Evolutionary conservation across 2,888 invertebrate species (phyloP).

Genomic region (Campoplex nolae): DNA sequence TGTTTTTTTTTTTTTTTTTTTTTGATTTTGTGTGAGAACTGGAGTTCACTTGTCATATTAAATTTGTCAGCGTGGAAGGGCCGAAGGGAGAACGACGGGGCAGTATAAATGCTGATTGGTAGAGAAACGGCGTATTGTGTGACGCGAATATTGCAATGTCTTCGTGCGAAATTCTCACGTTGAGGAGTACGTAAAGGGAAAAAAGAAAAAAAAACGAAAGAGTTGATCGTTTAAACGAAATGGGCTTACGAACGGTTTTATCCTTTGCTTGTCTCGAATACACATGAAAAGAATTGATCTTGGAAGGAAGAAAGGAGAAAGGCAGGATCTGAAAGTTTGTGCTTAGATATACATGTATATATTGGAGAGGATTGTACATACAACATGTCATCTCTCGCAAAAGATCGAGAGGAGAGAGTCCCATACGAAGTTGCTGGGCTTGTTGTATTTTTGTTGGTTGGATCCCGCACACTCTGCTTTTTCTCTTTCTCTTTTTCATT

Average conservation of each 20-base stretch:
- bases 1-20: not conserved
- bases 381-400: slow-evolving; percentile 28
- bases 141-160: not conserved
- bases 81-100: not conserved
- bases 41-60: slow-evolving; percentile 1
- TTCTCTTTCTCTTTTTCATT: slow-evolving; percentile 70
- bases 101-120: not conserved
- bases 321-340: not conserved
- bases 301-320: not conserved
- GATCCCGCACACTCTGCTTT: slow-evolving; percentile 36
- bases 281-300: slow-evolving; percentile 37
- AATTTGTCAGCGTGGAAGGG: not conserved
- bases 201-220: not conserved
- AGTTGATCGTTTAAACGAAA: slow-evolving; percentile 50
- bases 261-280: not conserved
- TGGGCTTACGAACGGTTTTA: slow-evolving; percentile 19
- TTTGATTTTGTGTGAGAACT: not conserved
- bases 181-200: no score
- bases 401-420: slow-evolving; percentile 31
- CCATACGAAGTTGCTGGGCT: slow-evolving; percentile 38
- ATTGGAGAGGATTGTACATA: slow-evolving; percentile 6
- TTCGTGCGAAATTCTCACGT: slow-evolving; percentile 11
- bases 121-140: not conserved
- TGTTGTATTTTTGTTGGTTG: slow-evolving; percentile 22
- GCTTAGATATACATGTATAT: not conserved